phyloP scores from a whole-genome alignment of 2,113 vertebrate species.

The Dolichotis patagonum region DNA sequence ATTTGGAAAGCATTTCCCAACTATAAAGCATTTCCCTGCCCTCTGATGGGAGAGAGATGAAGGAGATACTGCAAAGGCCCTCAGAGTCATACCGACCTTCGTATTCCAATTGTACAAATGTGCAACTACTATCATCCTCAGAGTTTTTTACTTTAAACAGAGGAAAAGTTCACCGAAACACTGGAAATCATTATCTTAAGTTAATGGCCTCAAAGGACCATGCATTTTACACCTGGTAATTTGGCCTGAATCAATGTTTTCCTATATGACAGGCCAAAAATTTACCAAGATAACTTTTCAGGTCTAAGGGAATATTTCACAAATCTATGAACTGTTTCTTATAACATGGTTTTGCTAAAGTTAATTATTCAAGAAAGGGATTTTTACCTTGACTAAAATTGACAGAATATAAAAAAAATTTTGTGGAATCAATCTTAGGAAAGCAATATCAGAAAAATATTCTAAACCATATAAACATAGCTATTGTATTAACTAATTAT shows the following conservation, averaged over 20 bases:
- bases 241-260: slow-evolving; percentile 16
- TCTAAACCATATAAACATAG: background rate
- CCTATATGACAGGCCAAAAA: background rate
- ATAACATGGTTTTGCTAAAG: background rate
- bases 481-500: background rate
- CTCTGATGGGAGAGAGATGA: background rate
- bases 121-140: background rate
- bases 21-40: too few relatives aligned
- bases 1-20: background rate
- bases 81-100: background rate
- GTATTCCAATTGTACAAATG: background rate
- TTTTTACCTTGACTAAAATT: slow-evolving; percentile 12
- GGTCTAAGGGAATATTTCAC: slow-evolving; percentile 1
- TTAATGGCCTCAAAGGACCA: background rate
- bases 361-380: background rate
- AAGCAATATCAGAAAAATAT: background rate
- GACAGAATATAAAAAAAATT: background rate
- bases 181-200: background rate
- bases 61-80: background rate
- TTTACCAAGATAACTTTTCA: background rate
- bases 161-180: slow-evolving; percentile 2
- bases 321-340: background rate
- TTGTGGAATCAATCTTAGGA: background rate
- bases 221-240: background rate
- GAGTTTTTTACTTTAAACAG: background rate